Evolutionary conservation across 2,113 vertebrate species (phyloP).

Genomic region (Anseranas semipalmata): DNA sequence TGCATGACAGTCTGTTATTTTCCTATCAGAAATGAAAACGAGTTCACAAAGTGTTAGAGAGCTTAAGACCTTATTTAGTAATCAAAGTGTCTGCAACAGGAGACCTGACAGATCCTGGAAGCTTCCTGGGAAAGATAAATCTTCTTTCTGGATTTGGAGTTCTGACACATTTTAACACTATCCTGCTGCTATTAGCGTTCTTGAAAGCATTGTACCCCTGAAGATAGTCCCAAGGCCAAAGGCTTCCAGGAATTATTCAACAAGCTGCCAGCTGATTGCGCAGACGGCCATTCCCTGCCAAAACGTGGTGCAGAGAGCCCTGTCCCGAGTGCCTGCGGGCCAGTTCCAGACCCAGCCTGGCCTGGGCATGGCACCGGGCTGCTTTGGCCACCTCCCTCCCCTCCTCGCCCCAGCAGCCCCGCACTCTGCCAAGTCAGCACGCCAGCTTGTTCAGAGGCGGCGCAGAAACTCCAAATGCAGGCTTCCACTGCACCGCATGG

Average conservation of each 20-base stretch:
- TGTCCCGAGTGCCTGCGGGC: accelerated
- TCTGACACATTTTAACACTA: background rate
- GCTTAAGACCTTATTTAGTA: conserved; percentile 17
- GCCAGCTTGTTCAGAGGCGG: background rate
- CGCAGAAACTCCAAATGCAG: background rate
- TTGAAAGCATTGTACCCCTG: background rate
- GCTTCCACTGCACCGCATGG: accelerated
- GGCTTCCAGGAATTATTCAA: background rate
- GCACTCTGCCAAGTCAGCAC: accelerated
- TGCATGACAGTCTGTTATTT: conserved; percentile 62
- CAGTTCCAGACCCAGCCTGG: background rate
- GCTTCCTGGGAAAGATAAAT: background rate
- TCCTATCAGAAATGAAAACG: conserved; percentile 47
- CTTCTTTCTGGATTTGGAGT: background rate
- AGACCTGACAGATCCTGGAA: background rate
- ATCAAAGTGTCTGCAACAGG: background rate
- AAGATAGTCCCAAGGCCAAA: background rate
- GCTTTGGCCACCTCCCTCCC: background rate
- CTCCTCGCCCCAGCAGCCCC: background rate
- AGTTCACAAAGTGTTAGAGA: conserved; percentile 21
- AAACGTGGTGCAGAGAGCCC: background rate
- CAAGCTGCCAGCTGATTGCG: background rate
- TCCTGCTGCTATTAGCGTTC: background rate
- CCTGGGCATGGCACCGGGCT: background rate
- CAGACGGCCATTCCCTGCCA: background rate